Conservation (phyloP, 2,888 invertebrate species). For the Anthoptus insignis region DNA sequence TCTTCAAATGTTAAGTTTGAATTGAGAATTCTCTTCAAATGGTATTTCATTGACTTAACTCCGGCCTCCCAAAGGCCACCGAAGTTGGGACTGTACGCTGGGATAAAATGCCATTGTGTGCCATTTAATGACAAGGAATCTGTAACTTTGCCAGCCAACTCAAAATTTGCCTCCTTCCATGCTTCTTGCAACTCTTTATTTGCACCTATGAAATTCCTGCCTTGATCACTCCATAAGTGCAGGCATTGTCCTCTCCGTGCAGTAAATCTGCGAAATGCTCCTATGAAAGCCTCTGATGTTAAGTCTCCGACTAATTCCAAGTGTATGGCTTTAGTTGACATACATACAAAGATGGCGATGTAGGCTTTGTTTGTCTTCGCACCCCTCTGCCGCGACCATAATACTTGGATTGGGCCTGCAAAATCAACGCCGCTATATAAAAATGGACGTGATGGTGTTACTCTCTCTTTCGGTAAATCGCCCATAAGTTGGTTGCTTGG, state of each 20-base stretch:
- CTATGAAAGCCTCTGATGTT: conserved; percentile 37
- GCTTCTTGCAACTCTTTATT: too few species aligned
- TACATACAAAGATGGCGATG: background rate
- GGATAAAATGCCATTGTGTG: too few species aligned
- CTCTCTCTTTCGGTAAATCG: conserved; percentile 23
- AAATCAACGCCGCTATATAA: conserved; percentile 16
- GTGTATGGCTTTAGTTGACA: conserved; percentile 41
- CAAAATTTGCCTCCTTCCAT: too few species aligned
- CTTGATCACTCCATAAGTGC: conserved; percentile 44
- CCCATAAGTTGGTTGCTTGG: conserved; percentile 12
- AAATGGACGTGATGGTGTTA: conserved; percentile 16
- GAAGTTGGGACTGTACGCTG: too few species aligned
- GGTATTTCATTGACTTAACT: too few species aligned
- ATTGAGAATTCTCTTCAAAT: too few species aligned
- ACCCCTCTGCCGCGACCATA: too few species aligned
- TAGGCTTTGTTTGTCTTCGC: too few species aligned
- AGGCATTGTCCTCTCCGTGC: conserved; percentile 46
- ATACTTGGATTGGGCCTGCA: conserved; percentile 4
- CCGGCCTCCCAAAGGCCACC: too few species aligned
- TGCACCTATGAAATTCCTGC: conserved; percentile 41
- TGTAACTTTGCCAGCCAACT: too few species aligned
- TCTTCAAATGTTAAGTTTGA: too few species aligned
- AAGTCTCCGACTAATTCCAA: conserved; percentile 40
- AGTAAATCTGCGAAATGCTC: conserved; percentile 43
- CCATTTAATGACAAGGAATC: too few species aligned